Evolutionary conservation across 2,888 invertebrate genomes (phyloP).

Genomic region (Macropis europaea): DNA sequence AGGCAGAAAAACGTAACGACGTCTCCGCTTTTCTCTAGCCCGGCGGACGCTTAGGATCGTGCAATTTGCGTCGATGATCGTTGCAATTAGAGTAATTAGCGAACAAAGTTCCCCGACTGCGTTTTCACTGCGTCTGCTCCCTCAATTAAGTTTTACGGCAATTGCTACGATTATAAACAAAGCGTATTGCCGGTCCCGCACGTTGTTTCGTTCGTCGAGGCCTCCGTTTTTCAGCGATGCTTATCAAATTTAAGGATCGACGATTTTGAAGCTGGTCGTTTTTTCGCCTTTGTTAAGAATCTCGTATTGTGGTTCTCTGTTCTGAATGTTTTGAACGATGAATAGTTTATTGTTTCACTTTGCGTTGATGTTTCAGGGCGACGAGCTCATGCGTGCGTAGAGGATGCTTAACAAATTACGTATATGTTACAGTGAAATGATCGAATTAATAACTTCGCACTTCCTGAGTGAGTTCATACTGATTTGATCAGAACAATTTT

Average conservation of each 20-base stretch:
- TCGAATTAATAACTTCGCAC: too few relatives aligned
- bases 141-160: constrained; percentile 3
- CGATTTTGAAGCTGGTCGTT: neutral
- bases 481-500: too few relatives aligned
- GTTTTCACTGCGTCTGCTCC: neutral
- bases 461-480: too few relatives aligned
- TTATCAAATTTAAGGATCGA: neutral
- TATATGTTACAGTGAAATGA: too few relatives aligned
- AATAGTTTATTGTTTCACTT: too few relatives aligned
- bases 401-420: too few relatives aligned
- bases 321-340: too few relatives aligned
- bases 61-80: constrained; percentile 9
- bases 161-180: neutral
- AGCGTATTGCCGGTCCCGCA: neutral
- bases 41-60: neutral
- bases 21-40: neutral
- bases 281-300: too few relatives aligned
- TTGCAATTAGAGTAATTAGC: constrained; percentile 23
- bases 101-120: neutral
- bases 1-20: neutral
- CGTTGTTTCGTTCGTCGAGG: neutral
- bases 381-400: too few relatives aligned
- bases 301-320: too few relatives aligned
- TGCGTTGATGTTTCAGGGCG: too few relatives aligned
- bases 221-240: too few relatives aligned